These are phyloP conservation scores for Pachyrhynchus sulphureomaculatus DNA, from an alignment of 1,140 invertebrate genomes.

Conservation along the genomic window DNA sequence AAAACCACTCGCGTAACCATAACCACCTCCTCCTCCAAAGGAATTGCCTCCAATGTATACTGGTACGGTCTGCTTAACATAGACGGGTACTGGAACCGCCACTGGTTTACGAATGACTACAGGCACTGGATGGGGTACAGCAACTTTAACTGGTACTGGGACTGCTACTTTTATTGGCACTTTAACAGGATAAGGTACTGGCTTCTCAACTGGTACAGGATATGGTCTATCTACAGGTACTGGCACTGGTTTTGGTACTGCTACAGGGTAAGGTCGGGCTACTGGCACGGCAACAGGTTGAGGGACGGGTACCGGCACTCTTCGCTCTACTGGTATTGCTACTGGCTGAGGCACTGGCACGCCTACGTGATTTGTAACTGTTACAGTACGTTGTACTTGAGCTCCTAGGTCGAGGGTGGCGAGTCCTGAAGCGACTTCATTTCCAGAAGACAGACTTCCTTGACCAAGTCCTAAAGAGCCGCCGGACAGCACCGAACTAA, in stretches of 20 bases:
- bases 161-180: conserved; percentile 30
- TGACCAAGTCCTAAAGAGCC: conserved; percentile 3
- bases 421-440: conserved; percentile 1
- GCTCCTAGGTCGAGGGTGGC: conserved; percentile 34
- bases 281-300: conserved; percentile 25
- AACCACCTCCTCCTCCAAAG: not conserved
- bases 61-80: conserved; percentile 30
- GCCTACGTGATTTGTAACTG: conserved; percentile 36
- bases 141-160: conserved; percentile 50
- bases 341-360: conserved; percentile 39
- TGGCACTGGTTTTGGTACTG: conserved; percentile 25
- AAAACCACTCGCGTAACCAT: not conserved
- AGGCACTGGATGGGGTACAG: conserved; percentile 55
- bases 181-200: conserved; percentile 19
- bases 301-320: conserved; percentile 19
- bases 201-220: conserved; percentile 17
- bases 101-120: conserved; percentile 44
- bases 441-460: conserved; percentile 7
- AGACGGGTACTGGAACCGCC: conserved; percentile 28
- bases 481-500: not conserved
- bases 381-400: conserved; percentile 38
- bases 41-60: conserved; percentile 16
- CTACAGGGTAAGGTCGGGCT: conserved; percentile 36
- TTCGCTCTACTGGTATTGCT: conserved; percentile 36
- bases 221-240: conserved; percentile 38